These are phyloP conservation scores for Cheilosia vernalis DNA, from an alignment of 2,888 invertebrate species.

Conservation along the genomic window DNA sequence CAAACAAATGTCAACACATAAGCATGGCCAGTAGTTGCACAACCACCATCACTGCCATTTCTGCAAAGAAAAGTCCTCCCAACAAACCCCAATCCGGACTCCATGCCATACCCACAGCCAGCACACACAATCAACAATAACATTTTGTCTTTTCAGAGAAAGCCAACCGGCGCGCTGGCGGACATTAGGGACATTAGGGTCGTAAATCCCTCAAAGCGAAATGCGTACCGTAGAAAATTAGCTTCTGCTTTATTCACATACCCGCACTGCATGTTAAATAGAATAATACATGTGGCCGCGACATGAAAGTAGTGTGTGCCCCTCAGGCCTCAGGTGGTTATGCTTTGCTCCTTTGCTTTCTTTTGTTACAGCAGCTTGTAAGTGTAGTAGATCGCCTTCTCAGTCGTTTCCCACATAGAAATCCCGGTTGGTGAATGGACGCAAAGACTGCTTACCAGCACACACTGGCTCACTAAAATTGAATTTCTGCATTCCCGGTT, in stretches of 20 bases:
- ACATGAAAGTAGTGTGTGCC: background rate
- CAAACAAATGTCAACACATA: slow-evolving; percentile 56
- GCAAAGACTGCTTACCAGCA: background rate
- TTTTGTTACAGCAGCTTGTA: slow-evolving; percentile 18
- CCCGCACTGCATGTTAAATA: background rate
- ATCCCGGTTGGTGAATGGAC: background rate
- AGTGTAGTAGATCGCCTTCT: background rate
- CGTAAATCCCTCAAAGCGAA: slow-evolving; percentile 58
- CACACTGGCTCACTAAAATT: slow-evolving; percentile 20
- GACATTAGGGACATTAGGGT: slow-evolving; percentile 26
- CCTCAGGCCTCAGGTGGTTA: slow-evolving; percentile 48
- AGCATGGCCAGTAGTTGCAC: slow-evolving; percentile 18
- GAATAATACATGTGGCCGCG: background rate
- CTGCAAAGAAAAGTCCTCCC: slow-evolving; percentile 25
- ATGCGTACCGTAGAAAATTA: slow-evolving; percentile 59
- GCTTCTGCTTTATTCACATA: slow-evolving; percentile 56
- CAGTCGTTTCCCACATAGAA: background rate
- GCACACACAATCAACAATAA: slow-evolving; percentile 19
- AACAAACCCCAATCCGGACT: slow-evolving; percentile 14
- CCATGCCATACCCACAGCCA: background rate
- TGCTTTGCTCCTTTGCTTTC: slow-evolving; percentile 28
- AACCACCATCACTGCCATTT: slow-evolving; percentile 14
- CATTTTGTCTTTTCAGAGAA: slow-evolving; percentile 9
- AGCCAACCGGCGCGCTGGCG: background rate
- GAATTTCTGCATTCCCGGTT: slow-evolving; percentile 13